These are phyloP conservation scores for Sinocyclocheilus anshuiensis DNA, from an alignment of 2,113 vertebrate species.

Conservation along the genomic window DNA sequence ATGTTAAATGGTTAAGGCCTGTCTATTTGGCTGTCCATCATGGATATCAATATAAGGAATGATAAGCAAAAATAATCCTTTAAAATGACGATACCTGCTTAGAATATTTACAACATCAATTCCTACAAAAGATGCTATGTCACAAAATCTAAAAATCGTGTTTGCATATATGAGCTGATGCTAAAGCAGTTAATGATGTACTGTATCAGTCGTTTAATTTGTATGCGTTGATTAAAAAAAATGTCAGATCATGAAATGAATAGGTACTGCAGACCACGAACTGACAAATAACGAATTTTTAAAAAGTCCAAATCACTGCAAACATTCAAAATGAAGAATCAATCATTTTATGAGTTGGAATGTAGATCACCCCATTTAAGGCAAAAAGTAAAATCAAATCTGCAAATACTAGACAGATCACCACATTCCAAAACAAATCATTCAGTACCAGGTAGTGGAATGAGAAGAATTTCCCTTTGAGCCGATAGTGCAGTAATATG, in stretches of 20 bases:
- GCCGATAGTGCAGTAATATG: background rate
- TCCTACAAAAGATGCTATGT: no score
- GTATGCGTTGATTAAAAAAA: no score
- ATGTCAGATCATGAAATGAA: background rate
- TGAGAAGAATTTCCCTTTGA: constrained; percentile 13
- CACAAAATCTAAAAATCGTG: background rate
- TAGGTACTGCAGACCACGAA: no score
- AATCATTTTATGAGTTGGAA: background rate
- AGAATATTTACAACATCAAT: background rate
- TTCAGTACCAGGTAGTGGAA: constrained; percentile 5
- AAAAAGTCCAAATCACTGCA: background rate
- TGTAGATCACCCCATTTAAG: background rate
- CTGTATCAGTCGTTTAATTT: no score
- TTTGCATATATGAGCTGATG: background rate
- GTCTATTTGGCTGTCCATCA: background rate
- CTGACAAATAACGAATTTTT: background rate
- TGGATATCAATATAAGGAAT: no score
- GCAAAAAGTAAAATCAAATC: background rate
- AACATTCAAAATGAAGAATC: background rate
- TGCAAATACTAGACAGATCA: constrained; percentile 3
- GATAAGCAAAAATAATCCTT: background rate
- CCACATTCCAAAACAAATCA: constrained; percentile 11
- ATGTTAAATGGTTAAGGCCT: no score
- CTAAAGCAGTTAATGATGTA: no score
- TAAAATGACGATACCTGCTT: background rate